These are phyloP conservation scores for Cinclus cinclus DNA, from an alignment of 2,113 vertebrate genomes.

Conservation along the genomic window DNA sequence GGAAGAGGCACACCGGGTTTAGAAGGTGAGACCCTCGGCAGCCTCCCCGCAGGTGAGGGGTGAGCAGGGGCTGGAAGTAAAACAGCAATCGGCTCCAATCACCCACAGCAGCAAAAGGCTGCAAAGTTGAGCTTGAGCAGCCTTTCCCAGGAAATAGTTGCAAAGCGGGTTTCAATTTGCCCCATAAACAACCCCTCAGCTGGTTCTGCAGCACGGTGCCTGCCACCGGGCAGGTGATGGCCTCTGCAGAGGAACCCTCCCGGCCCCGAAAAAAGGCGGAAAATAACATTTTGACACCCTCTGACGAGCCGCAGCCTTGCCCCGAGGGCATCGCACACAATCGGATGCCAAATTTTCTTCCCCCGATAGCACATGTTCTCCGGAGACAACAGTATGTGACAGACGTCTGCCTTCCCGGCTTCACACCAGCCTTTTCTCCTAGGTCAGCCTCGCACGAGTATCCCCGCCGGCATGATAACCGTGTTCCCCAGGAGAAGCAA, in stretches of 20 bases:
- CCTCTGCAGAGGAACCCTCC: background rate
- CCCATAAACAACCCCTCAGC: background rate
- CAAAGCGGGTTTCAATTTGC: slow-evolving; percentile 28
- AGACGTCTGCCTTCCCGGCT: background rate
- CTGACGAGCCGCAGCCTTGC: background rate
- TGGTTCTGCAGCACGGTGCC: background rate
- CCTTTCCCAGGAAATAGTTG: background rate
- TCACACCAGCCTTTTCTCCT: background rate
- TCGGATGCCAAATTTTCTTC: background rate
- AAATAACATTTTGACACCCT: background rate
- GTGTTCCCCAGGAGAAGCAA: background rate
- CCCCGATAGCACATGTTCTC: background rate
- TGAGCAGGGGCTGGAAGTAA: background rate
- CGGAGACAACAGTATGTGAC: background rate
- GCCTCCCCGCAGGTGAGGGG: background rate
- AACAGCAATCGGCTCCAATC: background rate
- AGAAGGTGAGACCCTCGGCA: background rate
- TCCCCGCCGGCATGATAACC: accelerated
- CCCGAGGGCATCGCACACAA: background rate
- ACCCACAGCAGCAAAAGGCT: background rate
- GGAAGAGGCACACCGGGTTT: background rate
- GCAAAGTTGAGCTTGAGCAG: background rate
- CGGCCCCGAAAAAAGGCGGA: background rate
- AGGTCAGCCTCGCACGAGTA: background rate
- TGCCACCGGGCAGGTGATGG: background rate